Conservation (phyloP, 2,797 vertebrate genomes). For the Spinus pinus region DNA sequence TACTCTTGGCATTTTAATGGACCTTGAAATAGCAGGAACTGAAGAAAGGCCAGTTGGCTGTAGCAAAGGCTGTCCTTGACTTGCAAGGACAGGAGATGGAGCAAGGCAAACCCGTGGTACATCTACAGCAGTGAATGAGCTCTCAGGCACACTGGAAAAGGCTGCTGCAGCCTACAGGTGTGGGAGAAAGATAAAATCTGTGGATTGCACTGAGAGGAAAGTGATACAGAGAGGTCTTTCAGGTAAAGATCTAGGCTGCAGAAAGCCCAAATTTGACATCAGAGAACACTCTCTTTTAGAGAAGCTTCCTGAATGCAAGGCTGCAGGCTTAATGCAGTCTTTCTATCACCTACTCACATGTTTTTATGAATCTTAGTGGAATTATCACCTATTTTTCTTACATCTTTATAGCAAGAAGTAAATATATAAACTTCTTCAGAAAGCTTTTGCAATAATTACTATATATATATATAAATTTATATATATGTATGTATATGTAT, state of each 20-base stretch:
- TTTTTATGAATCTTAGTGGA: neutral
- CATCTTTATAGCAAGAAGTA: neutral
- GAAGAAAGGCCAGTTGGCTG: neutral
- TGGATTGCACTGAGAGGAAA: neutral
- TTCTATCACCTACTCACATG: neutral
- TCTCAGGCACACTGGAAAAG: rapidly evolving
- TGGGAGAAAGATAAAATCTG: neutral
- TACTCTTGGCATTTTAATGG: neutral
- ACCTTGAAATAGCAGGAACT: neutral
- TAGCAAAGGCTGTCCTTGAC: neutral
- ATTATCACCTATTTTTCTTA: neutral
- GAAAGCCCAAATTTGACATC: neutral
- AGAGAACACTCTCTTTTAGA: neutral
- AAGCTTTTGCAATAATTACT: neutral
- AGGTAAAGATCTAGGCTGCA: neutral
- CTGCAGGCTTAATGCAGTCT: neutral
- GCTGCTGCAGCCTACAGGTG: neutral
- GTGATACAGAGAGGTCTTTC: neutral
- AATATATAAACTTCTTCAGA: neutral
- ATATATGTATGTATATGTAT: rapidly evolving
- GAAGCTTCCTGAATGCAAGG: neutral
- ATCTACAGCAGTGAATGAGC: neutral
- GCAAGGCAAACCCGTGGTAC: rapidly evolving
- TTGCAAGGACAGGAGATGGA: neutral
- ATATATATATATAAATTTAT: rapidly evolving